These are phyloP conservation scores for Spilosoma lubricipeda DNA, from an alignment of 2,888 invertebrate genomes.

Conservation along the genomic window DNA sequence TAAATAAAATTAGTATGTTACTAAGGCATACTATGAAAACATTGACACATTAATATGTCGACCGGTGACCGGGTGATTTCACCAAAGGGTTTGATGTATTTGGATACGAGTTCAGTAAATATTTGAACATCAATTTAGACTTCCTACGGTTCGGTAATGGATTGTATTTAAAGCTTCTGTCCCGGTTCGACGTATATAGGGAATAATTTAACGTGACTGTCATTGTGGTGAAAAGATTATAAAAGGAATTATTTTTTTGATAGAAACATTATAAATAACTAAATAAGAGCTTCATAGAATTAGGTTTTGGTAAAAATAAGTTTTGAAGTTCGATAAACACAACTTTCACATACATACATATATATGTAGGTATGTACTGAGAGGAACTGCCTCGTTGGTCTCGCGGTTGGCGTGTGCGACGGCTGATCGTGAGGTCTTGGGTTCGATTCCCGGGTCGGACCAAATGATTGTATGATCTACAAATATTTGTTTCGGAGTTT, in stretches of 20 bases:
- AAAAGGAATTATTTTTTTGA: background rate
- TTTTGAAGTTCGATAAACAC: too few relatives aligned
- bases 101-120: background rate
- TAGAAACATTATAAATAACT: background rate
- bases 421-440: too few relatives aligned
- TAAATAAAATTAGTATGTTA: background rate
- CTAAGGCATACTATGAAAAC: background rate
- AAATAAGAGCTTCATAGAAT: too few relatives aligned
- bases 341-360: too few relatives aligned
- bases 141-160: constrained; percentile 1
- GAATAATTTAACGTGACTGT: background rate
- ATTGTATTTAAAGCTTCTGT: background rate
- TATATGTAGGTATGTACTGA: too few relatives aligned
- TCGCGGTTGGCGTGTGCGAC: too few relatives aligned
- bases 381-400: too few relatives aligned
- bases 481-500: too few relatives aligned
- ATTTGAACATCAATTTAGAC: constrained; percentile 8
- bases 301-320: too few relatives aligned
- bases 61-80: background rate
- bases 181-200: background rate
- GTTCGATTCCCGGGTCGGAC: too few relatives aligned
- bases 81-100: background rate
- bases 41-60: constrained; percentile 2
- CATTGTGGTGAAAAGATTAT: background rate
- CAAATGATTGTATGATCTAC: too few relatives aligned